Evolutionary conservation across 2,888 invertebrate genomes (phyloP), one percentile per base, ranked within the genome.

Genomic region (Lithophane semibrunnea): DNA sequence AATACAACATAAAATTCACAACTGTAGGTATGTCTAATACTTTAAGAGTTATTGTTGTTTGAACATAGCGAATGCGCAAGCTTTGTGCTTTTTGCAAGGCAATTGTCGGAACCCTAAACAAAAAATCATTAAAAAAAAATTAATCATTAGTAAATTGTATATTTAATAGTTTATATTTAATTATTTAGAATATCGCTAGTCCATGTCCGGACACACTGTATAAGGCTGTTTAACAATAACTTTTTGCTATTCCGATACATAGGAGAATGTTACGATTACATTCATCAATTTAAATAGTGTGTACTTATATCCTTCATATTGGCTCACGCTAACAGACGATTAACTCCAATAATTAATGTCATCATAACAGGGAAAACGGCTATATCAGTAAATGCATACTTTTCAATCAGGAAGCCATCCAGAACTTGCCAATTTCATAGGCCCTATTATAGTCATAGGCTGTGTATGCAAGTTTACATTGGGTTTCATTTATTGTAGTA

Each of bases 261-360:
- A 52, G 52, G 21, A 52, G 18, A 52, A 52, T 21, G 2, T 21
- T 52, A 52, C 18, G 9, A 21, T 21, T n/a, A n/a, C 56, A 52
- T 52, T 24, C n/a, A n/a, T 56, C 56, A n/a, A 56, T 56, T 56
- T 56, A 56, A 56, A 56, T 56, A 56, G n/a, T 56, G n/a, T 56
- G 10, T n/a, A n/a, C n/a, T 56, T 56, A 56, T n/a, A 56, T 56
- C n/a, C n/a, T 4, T n/a, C 10, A n/a, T 54, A 54, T 0, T 21
- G 21, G 21, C 9, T 54, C 10, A 56, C 56, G 1, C 12, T n/a
- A 1, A 56, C 12, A 56, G n/a, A 56, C 24, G 5, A n/a, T 12
- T n/a, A 12, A 12, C 56, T 12, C n/a, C n/a, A 56, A n/a, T 56
- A n/a, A 54, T 29, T 56, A 56, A 56, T 56, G 56, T 64, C 42